A percentile compares a stretch with the other conserved stretches of the same genome.
phyloP scores from a whole-genome alignment of 2,888 invertebrate genomes.

The Deilephila elpenor region DNA sequence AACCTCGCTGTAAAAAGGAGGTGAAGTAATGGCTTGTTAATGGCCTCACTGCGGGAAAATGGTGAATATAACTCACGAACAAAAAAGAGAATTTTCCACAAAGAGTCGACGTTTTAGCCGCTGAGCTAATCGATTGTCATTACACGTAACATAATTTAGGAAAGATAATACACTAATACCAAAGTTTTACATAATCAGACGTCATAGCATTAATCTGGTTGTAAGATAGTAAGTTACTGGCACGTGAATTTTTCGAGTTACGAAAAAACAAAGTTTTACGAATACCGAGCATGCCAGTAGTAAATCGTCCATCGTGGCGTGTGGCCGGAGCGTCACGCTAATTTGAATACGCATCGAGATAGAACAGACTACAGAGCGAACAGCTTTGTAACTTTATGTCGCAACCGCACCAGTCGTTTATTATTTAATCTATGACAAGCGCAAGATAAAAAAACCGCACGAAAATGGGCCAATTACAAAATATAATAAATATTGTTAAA shows the following conservation, averaged over 20 bases:
- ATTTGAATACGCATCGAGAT: slow-evolving; percentile 55
- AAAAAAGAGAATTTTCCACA: not conserved
- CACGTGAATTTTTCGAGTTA: not conserved
- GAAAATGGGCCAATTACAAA: slow-evolving; percentile 79
- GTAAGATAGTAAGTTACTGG: too few relatives aligned
- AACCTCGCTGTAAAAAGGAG: slow-evolving; percentile 15
- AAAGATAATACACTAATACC: too few relatives aligned
- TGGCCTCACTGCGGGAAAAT: slow-evolving; percentile 5
- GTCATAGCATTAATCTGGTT: too few relatives aligned
- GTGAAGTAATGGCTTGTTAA: slow-evolving; percentile 22
- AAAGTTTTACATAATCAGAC: too few relatives aligned
- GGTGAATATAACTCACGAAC: not conserved
- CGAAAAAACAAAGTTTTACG: not conserved
- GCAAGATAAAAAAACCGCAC: slow-evolving; percentile 55
- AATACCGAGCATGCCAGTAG: slow-evolving; percentile 2
- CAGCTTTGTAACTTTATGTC: slow-evolving; percentile 50
- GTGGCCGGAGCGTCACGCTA: slow-evolving; percentile 47
- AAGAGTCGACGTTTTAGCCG: too few relatives aligned
- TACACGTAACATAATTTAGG: too few relatives aligned
- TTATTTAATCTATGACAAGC: slow-evolving; percentile 66
- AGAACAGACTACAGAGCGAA: slow-evolving; percentile 46
- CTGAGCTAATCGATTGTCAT: too few relatives aligned
- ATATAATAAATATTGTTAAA: slow-evolving; percentile 80
- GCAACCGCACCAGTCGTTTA: slow-evolving; percentile 57
- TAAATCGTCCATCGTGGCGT: slow-evolving; percentile 28